Conservation (phyloP, 2,113 vertebrate genomes). For the Varanus komodoensis region DNA sequence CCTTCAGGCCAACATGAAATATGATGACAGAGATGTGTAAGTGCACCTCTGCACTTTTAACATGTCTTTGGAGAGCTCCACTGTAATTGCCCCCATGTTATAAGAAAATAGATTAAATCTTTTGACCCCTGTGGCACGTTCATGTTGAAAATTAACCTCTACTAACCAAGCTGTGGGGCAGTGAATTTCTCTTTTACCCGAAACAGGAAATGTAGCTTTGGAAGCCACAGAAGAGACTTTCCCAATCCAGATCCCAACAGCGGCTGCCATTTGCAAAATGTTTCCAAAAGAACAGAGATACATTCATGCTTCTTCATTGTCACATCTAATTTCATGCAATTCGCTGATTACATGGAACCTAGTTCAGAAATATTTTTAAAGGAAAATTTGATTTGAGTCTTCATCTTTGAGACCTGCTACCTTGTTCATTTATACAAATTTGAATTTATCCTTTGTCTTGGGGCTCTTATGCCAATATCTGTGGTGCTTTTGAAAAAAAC, state of each 20-base stretch:
- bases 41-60: background rate
- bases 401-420: background rate
- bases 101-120: no score
- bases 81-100: no score
- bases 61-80: no score
- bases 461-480: background rate
- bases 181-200: no score
- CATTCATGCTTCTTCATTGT: background rate
- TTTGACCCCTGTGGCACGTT: no score
- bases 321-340: background rate
- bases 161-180: no score
- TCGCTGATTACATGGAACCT: background rate
- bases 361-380: background rate
- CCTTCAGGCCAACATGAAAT: background rate
- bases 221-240: no score
- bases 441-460: background rate
- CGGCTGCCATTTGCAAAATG: no score
- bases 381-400: background rate
- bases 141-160: no score
- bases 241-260: no score
- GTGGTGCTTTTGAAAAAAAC: no score
- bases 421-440: background rate
- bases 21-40: background rate
- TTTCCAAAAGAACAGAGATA: background rate
- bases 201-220: no score